Base-by-base conservation (phyloP, 2,888 invertebrate species). In the Drosophila heteroneura region DNA sequence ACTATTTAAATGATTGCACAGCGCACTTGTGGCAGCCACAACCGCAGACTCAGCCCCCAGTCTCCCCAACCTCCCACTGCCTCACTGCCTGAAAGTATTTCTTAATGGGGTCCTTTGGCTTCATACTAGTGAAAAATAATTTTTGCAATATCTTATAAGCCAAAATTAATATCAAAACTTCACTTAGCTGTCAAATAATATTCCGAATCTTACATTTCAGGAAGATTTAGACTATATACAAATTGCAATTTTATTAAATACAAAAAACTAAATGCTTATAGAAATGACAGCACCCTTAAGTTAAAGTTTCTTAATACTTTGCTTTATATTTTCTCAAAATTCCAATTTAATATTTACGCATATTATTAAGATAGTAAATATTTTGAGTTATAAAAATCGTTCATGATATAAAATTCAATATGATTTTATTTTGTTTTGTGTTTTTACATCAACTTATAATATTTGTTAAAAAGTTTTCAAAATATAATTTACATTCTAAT, bases 1-100 rank as follows among this genome's bases (percentile, higher is more conserved):
- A 85, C 85, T 85, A 89, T 85, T 85, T 85, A 85, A 86, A 89
- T 84, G 87, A 89, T 85, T 89, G 82, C 87, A 67, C 12, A 33
- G 73, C 68, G 59, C 35, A 81, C 75, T 81, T 81, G 81, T 81
- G 81, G 70, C 78, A 65, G 60, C 82, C 67, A 63, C 71, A 69
- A 61, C 66, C 37, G 47, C 66, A 56, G 33, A 54, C 54, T 53
- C 52, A 41, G 7, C 22, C 12, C n/a, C 6, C 22, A 22, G 35
- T 44, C 22, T 37, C 35, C 19, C 41, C 69, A 49, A 33, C 30
- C 22, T 37, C 54, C 26, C 22, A n/a, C 61, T 37, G n/a, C 7
- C 37, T 26, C 30, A 6, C 33, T n/a, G 66, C 37, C 60, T n/a
- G 14, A 32, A 14, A 22, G 47, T 10, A 35, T 51, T 28, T 52